Conservation (phyloP, 2,888 invertebrate species). For the Hipparchia semele region DNA sequence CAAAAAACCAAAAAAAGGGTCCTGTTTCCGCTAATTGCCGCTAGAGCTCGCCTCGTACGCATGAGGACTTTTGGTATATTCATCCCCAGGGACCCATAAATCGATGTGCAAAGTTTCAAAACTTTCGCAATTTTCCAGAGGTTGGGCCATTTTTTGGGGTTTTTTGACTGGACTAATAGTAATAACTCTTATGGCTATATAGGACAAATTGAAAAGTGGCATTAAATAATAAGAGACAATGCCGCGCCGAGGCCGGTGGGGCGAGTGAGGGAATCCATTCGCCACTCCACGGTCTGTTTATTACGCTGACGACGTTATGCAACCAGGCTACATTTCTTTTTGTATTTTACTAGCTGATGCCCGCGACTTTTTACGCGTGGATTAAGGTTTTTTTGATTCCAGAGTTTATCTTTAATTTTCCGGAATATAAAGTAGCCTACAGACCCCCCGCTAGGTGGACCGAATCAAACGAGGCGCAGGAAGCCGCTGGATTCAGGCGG, state of each 20-base stretch:
- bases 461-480: no score
- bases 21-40: no score
- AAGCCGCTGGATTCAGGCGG: no score
- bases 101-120: no score
- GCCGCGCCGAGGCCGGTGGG: constrained; percentile 6
- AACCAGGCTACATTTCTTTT: not conserved
- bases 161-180: not conserved
- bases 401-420: not conserved
- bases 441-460: not conserved
- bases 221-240: constrained; percentile 39
- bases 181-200: not conserved
- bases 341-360: no score
- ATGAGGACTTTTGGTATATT: no score
- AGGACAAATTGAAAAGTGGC: constrained; percentile 35
- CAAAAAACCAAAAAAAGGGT: no score
- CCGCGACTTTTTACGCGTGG: no score
- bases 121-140: no score
- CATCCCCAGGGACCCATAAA: no score
- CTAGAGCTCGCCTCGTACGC: no score
- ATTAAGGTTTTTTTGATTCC: not conserved
- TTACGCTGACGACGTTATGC: constrained; percentile 26
- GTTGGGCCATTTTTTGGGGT: no score
- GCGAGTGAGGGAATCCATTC: constrained; percentile 40
- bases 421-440: not conserved
- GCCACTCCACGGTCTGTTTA: constrained; percentile 36